Base-by-base conservation (phyloP, 1,140 invertebrate genomes). In the Ceratoteleas bidentatus region DNA sequence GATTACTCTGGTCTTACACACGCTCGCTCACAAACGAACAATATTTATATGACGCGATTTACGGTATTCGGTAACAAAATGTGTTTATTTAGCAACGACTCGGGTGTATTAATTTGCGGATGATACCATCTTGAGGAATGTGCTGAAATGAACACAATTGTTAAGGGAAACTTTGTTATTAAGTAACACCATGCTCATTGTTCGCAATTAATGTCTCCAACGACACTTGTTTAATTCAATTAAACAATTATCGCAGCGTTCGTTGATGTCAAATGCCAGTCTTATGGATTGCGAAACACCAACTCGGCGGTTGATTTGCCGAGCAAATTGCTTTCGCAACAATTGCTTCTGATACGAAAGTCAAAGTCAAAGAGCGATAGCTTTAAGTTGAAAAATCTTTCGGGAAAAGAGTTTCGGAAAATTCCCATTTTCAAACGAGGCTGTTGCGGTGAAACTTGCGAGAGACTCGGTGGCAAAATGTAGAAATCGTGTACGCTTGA, bases 191-290 rank as follows among this genome's bases (percentile, higher is more conserved):
- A 14, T 13, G 13, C 6, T 49, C 45, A 49, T 49, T 49, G 45
- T 49, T 49, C 13, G 1, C 11, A 40, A 40, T 65, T 43, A 53
- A 65, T 33, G 40, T 66, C 40, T 34, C 53, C 14, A 43, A 66
- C 50, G 56, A 32, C 38, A 15, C 52, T 66, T 34, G 36, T 56
- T 66, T 45, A 40, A 57, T 60, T 66, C 9, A 32, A 14, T 57
- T 58, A 70, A 40, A 50, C 47, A 43, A 70, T 60, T 70, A 60
- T n/a, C 53, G 57, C 57, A 57, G 38, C 33, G 14, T 34, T 61
- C 38, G 34, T 74, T 54, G 47, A 54, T 16, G 49, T 66, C 45
- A 57, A 74, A 57, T 74, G 49, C 50, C 70, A 64, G 57, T 74
- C 57, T 74, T 74, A 61, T 74, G 49, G 40, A 74, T 53, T 62